Base-by-base conservation (phyloP, 2,797 vertebrate genomes). In the Pelodytes ibericus region DNA sequence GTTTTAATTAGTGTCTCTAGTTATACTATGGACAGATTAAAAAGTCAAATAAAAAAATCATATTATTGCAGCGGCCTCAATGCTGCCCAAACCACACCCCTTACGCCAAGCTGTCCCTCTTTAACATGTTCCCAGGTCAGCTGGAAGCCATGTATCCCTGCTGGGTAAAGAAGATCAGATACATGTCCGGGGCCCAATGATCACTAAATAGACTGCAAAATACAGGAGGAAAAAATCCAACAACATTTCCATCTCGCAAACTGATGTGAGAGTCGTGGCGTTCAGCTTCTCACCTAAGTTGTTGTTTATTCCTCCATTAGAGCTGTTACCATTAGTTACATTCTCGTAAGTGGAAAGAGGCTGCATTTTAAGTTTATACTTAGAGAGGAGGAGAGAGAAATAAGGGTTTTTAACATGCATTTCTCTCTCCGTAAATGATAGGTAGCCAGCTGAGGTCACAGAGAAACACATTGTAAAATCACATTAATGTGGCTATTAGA, bases 281-380 rank as follows among this genome's bases (percentile, higher is more conserved):
- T 58, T 57, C 69, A 58, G 24, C 36, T 56, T 29, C 53, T 66
- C 56, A n/a, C 25, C 36, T 66, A 72, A 67, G 53, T 65, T 78
- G 75, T 61, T 72, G 72, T 78, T 78, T 72, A 77, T 72, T 72
- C 53, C 51, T 30, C 69, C 70, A 78, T 78, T 78, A 78, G 59
- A 72, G 75, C 62, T 60, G 69, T 72, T 78, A 72, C 61, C 62
- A 67, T 72, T 78, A 72, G 60, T 56, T 49, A 64, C 65, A 29
- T 65, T 65, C 49, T 47, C 49, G 49, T 64, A 59, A 77, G 67
- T 77, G 67, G 74, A 70, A 63, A 31, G 66, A 57, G 65, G 67
- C 64, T 60, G 67, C 41, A 71, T 77, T 77, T 58, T 77, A 64
- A 77, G 74, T 71, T 77, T 77, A 77, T 77, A 77, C 71, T 77